These are phyloP conservation scores for Syndactyla subalaris DNA, from an alignment of 2,797 vertebrate species.

Conservation along the genomic window DNA sequence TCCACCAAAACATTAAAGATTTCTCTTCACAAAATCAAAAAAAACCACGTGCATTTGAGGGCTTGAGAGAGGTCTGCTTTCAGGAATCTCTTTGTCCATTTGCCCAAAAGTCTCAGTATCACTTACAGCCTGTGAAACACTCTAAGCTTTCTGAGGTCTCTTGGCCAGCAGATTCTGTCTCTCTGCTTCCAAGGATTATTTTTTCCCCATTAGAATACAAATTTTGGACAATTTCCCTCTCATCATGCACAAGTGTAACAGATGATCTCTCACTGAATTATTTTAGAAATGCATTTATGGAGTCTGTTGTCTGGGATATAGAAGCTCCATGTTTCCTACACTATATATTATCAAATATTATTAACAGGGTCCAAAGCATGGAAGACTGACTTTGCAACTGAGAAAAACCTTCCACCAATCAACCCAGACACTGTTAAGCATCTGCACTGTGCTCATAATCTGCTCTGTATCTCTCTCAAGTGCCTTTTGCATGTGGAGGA, in stretches of 20 bases:
- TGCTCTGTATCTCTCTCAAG: neutral
- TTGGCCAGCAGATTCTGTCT: slow-evolving; percentile 52
- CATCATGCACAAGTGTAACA: slow-evolving; percentile 28
- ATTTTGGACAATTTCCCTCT: slow-evolving; percentile 56
- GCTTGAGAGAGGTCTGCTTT: slow-evolving; percentile 49
- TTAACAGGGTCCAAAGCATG: neutral
- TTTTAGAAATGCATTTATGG: slow-evolving; percentile 65
- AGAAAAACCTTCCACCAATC: neutral
- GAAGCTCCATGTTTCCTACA: slow-evolving; percentile 17
- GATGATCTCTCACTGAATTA: slow-evolving; percentile 67
- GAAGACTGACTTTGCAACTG: neutral
- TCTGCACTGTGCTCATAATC: neutral
- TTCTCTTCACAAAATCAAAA: neutral
- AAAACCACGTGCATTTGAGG: neutral
- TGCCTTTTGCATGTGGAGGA: rapidly evolving
- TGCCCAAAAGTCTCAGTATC: slow-evolving; percentile 58
- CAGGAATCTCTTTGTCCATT: slow-evolving; percentile 59
- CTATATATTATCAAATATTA: neutral
- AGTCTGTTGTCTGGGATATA: slow-evolving; percentile 51
- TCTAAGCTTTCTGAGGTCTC: slow-evolving; percentile 30
- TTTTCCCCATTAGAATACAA: slow-evolving; percentile 44
- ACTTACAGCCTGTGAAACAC: slow-evolving; percentile 36
- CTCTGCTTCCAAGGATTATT: slow-evolving; percentile 51
- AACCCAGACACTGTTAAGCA: neutral
- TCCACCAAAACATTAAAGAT: slow-evolving; percentile 38